Percentiles rank a stretch among this genome's conserved stretches.
These are phyloP conservation scores for Oxygymnocypris stewartii DNA, from an alignment of 2,113 vertebrate genomes.

Conservation along the genomic window DNA sequence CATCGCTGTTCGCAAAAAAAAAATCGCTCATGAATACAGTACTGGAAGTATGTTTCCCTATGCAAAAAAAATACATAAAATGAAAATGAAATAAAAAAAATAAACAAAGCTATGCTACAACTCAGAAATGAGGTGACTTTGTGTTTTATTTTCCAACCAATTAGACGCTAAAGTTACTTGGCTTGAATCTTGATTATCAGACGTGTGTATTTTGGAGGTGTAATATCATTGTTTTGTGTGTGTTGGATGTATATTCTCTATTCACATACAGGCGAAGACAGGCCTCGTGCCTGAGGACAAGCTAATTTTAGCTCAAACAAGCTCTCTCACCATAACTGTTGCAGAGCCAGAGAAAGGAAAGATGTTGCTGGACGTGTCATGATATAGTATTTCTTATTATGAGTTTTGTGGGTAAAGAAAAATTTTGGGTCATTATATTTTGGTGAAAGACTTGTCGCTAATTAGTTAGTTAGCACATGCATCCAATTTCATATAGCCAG, in stretches of 20 bases:
- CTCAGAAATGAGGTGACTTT: conserved; percentile 55
- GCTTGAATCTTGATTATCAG: too few species aligned
- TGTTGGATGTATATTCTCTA: neutral
- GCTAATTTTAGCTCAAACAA: neutral
- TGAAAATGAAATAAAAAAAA: conserved; percentile 78
- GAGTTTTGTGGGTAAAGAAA: neutral
- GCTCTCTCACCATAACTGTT: neutral
- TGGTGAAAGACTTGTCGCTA: neutral
- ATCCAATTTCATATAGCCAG: neutral
- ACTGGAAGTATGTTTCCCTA: conserved; percentile 87
- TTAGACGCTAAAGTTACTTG: neutral
- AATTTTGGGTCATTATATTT: neutral
- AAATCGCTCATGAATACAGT: conserved; percentile 78
- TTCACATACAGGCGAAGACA: neutral
- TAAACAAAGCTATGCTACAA: conserved; percentile 90
- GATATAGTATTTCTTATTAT: neutral
- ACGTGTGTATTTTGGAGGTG: too few species aligned
- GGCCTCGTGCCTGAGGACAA: neutral
- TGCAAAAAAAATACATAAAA: conserved; percentile 86
- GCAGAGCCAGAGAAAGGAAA: neutral
- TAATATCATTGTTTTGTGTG: too few species aligned
- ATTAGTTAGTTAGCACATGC: neutral
- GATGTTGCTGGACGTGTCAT: neutral
- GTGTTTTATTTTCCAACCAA: conserved; percentile 27
- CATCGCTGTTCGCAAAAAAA: conserved; percentile 72